A percentile compares a stretch with the other conserved stretches of the same genome.
phyloP scores from a whole-genome alignment of 2,113 vertebrate genomes.

The Pollimyrus isidori region DNA sequence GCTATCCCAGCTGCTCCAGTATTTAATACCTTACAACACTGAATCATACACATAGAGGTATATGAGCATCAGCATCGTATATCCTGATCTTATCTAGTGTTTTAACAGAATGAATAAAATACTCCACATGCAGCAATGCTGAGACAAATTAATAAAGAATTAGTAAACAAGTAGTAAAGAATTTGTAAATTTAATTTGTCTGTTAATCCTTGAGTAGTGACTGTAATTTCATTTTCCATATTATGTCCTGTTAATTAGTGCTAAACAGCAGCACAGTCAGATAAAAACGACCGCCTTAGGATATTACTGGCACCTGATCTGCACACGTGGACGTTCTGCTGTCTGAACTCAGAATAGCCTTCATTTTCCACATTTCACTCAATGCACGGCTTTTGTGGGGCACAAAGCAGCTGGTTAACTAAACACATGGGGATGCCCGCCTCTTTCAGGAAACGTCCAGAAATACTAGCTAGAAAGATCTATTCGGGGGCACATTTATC shows the following conservation, averaged over 20 bases:
- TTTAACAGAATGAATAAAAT: not conserved
- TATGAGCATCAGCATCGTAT: not conserved
- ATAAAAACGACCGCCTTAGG: not conserved
- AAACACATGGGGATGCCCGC: conserved; percentile 41
- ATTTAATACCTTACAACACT: not conserved
- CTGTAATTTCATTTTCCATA: not conserved
- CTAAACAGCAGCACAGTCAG: not conserved
- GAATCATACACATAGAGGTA: not conserved
- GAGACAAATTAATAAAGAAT: not conserved
- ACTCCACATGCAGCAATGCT: not conserved
- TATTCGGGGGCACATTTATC: not conserved
- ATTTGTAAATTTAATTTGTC: not conserved
- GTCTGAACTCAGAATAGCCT: conserved; percentile 29
- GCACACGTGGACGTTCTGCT: conserved; percentile 39
- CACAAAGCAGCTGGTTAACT: conserved; percentile 42
- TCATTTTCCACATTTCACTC: not conserved
- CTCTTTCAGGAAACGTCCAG: conserved; percentile 30
- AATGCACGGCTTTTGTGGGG: conserved; percentile 4
- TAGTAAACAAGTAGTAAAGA: not conserved
- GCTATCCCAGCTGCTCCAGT: not conserved
- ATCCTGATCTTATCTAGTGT: not conserved
- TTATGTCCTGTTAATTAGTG: not conserved
- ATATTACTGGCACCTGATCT: conserved; percentile 22
- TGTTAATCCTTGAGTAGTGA: not conserved
- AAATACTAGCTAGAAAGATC: not conserved